phyloP scores from a whole-genome alignment of 2,797 vertebrate species.

The Rhodeus uyekii region DNA sequence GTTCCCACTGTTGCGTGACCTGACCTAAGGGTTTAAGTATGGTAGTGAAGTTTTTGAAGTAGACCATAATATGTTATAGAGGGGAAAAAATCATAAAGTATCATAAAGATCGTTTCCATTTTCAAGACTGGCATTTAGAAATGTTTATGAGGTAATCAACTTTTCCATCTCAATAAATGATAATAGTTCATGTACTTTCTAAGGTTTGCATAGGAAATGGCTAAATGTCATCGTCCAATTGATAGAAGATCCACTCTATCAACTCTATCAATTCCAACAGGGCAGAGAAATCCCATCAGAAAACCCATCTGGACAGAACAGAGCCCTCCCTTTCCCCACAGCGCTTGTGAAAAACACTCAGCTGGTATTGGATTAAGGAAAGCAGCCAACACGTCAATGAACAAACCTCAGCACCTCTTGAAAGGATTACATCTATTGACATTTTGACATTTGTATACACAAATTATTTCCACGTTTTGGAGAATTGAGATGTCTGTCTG shows the following conservation, averaged over 20 bases:
- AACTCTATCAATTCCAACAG: slow-evolving; percentile 48
- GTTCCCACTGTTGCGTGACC: neutral
- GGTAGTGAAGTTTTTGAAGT: neutral
- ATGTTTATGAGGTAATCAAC: slow-evolving; percentile 39
- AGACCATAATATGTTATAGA: neutral
- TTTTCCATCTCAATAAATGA: slow-evolving; percentile 48
- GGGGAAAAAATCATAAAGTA: neutral
- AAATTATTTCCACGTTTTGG: slow-evolving; percentile 57
- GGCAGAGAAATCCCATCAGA: slow-evolving; percentile 52
- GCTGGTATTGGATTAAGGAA: slow-evolving; percentile 59
- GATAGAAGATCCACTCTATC: slow-evolving; percentile 42
- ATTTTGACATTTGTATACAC: slow-evolving; percentile 73
- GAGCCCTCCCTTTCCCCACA: slow-evolving; percentile 25
- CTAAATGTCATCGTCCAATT: slow-evolving; percentile 53
- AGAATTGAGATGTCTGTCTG: slow-evolving; percentile 44
- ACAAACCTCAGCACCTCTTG: slow-evolving; percentile 59
- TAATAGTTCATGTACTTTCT: slow-evolving; percentile 46
- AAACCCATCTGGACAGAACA: slow-evolving; percentile 22
- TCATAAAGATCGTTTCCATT: neutral
- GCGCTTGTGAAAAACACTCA: slow-evolving; percentile 52
- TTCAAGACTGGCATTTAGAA: neutral
- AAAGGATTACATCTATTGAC: slow-evolving; percentile 76
- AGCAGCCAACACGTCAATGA: slow-evolving; percentile 55
- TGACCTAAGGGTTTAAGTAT: neutral
- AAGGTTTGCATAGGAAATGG: slow-evolving; percentile 28